phyloP scores from a whole-genome alignment of 64 coral and sea anemone genomes.

The Porites lutea region DNA sequence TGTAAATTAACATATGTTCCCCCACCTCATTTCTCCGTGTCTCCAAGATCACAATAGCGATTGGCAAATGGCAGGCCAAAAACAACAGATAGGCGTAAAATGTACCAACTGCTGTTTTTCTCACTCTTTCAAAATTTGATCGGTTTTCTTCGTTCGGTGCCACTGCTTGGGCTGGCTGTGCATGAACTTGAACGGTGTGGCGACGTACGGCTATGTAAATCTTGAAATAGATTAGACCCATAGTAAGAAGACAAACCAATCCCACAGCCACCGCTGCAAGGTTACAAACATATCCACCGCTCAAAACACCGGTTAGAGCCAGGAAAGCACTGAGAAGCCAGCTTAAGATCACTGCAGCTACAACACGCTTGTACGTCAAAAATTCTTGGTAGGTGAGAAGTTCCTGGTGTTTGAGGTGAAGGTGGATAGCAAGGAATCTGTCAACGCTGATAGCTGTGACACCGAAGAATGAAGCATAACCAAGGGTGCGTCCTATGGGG shows the following conservation, averaged over 20 bases:
- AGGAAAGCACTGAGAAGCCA: background rate
- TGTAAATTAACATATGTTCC: too few species aligned
- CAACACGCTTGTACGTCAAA: background rate
- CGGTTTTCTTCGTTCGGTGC: background rate
- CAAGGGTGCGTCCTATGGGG: too few species aligned
- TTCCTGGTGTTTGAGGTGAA: background rate
- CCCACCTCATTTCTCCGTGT: too few species aligned
- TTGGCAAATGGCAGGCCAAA: background rate
- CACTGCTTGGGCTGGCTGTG: background rate
- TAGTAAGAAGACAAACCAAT: background rate
- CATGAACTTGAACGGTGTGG: background rate
- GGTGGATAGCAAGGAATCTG: background rate
- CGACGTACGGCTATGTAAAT: background rate
- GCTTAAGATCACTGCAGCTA: background rate
- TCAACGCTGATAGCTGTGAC: too few species aligned
- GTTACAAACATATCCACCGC: background rate
- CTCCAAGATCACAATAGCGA: too few species aligned
- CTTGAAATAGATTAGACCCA: background rate
- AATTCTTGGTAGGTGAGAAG: too few species aligned
- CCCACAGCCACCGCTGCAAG: background rate
- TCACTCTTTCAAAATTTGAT: background rate
- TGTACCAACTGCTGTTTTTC: background rate
- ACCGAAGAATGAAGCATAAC: too few species aligned
- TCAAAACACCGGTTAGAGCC: background rate
- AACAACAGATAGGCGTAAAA: constrained; percentile 2